Evolutionary conservation across 2,113 vertebrate genomes (phyloP), one percentile per base, ranked within the genome.

Genomic region (Notothenia coriiceps): DNA sequence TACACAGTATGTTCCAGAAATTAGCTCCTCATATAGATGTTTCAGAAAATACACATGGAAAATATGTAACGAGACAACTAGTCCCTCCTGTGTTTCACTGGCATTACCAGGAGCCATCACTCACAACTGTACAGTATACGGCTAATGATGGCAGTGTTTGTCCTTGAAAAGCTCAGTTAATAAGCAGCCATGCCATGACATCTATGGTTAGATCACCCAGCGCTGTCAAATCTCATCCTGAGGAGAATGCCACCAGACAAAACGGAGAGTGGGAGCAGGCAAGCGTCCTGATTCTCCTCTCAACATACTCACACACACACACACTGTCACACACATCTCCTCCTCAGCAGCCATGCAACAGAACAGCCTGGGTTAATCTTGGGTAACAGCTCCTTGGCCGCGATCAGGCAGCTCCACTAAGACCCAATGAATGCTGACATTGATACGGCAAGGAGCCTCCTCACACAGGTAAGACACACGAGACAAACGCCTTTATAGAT

Each of bases 121-220:
- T 85, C 65, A 77, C 29, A 50, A 29, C 64, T 33, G 54, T 73
- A 74, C 69, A 83, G 71, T 71, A 78, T 40, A 66, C 70, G 50
- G 40, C 83, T 87, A 87, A 89, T 86, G 86, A 91, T 86, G 87
- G 84, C 82, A 85, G 87, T 89, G 88, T 91, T 88, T 93, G 93
- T 88, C 93, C 93, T 94, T 94, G 93, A 92, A 40, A 93, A 90
- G 89, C 84, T 74, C 86, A 59, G 88, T 86, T 94, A 93, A 93
- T 93, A 91, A 91, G 91, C 93, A 88, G 93, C 88, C 89, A 85
- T 83, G 89, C 82, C 70, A 43, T 90, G 91, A 93, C 92, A 91
- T 87, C 62, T 80, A 40, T 85, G 85, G 91, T 90, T 92, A 92
- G 84, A 93, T 90, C 90, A 93, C 88, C 90, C 87, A 84, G 70